Percentiles rank a stretch among this genome's conserved stretches.
These are phyloP conservation scores for Elephas maximus DNA, from an alignment of 2,113 vertebrate species.

Conservation along the genomic window DNA sequence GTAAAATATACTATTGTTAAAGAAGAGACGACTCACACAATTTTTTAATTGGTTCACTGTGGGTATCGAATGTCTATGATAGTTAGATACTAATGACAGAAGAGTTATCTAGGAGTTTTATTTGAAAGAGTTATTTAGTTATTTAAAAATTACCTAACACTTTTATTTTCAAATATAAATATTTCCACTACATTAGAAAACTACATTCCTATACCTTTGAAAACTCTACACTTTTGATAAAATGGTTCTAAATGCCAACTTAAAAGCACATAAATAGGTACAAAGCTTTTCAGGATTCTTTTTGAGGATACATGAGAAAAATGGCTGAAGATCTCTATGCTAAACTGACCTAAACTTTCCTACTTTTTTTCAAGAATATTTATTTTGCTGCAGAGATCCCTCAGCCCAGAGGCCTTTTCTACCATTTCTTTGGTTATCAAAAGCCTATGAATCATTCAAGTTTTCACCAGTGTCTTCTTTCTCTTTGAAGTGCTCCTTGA, in stretches of 20 bases:
- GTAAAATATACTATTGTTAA: conserved; percentile 6
- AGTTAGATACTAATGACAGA: background rate
- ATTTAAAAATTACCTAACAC: too few relatives aligned
- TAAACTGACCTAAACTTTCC: background rate
- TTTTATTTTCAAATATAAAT: conserved; percentile 6
- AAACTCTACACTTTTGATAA: background rate
- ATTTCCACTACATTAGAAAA: conserved; percentile 25
- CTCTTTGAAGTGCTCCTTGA: background rate
- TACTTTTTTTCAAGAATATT: background rate
- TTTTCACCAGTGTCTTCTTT: background rate
- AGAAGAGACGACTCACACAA: background rate
- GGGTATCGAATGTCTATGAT: background rate
- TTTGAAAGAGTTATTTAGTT: too few relatives aligned
- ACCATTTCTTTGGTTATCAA: background rate
- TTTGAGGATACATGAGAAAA: background rate
- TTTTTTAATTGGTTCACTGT: background rate
- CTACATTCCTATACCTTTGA: background rate
- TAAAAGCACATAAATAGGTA: background rate
- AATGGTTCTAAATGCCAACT: conserved; percentile 15
- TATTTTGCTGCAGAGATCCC: background rate
- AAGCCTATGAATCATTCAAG: background rate
- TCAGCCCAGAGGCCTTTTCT: background rate
- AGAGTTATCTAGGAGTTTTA: background rate
- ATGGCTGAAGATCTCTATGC: background rate
- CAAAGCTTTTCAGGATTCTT: background rate